Conservation (phyloP, 2,113 vertebrate genomes). For the Furnarius figulus region DNA sequence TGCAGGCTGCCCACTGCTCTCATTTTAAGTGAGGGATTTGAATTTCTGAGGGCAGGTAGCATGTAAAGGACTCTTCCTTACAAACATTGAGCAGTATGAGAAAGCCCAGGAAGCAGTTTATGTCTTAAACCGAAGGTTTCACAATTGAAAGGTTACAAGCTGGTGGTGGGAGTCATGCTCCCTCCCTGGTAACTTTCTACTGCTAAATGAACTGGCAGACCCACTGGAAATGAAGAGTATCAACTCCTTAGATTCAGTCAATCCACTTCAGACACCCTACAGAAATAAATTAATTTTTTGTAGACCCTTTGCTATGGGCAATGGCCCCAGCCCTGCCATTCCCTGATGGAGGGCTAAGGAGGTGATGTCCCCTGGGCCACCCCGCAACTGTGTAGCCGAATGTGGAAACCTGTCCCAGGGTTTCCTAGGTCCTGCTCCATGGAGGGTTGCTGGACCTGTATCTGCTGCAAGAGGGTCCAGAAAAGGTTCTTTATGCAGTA, state of each 20-base stretch:
- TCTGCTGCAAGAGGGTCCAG: background rate
- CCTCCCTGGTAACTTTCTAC: background rate
- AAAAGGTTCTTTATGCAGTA: background rate
- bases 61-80: background rate
- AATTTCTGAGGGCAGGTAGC: background rate
- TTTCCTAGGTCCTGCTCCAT: background rate
- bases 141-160: background rate
- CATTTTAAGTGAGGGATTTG: background rate
- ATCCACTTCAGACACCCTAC: background rate
- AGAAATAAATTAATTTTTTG: background rate
- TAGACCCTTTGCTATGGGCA: background rate
- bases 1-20: background rate
- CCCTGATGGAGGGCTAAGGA: background rate
- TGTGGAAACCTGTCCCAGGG: background rate
- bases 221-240: background rate
- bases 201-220: background rate
- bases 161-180: background rate
- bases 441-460: background rate
- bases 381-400: background rate
- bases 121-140: background rate
- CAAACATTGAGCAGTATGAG: no score
- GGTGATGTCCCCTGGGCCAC: no score
- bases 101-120: background rate
- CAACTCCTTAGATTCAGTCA: background rate
- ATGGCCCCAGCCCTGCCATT: background rate